A percentile compares a stretch with the other conserved stretches of the same genome.
Evolutionary conservation across 1,140 invertebrate genomes (phyloP).

Genomic region (Philaenus spumarius): DNA sequence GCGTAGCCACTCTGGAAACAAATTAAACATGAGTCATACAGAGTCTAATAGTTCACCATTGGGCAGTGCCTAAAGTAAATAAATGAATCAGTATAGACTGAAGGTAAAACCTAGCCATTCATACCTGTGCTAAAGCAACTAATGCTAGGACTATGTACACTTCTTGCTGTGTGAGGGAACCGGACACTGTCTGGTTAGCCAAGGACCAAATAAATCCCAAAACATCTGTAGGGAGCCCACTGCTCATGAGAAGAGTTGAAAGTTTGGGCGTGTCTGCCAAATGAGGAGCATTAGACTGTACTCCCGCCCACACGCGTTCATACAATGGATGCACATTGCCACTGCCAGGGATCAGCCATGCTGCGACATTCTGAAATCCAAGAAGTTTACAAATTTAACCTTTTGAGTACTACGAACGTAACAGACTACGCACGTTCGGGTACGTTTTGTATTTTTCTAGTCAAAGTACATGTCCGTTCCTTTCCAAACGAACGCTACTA

Average conservation of each 20-base stretch:
- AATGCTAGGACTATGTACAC: constrained; percentile 53
- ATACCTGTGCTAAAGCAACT: constrained; percentile 53
- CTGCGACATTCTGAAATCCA: not conserved
- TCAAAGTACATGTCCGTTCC: too few relatives aligned
- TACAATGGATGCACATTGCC: not conserved
- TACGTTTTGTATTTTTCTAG: too few relatives aligned
- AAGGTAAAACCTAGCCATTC: too few relatives aligned
- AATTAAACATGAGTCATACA: constrained; percentile 5
- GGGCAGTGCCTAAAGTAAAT: not conserved
- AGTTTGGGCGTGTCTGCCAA: constrained; percentile 53
- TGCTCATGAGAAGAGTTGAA: constrained; percentile 53
- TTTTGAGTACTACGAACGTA: too few relatives aligned
- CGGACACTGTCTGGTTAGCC: constrained; percentile 51
- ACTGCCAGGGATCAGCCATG: constrained; percentile 1
- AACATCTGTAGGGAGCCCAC: constrained; percentile 49
- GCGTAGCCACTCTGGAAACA: constrained; percentile 44
- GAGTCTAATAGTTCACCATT: not conserved
- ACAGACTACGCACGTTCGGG: too few relatives aligned
- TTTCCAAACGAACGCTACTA: too few relatives aligned
- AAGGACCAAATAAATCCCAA: constrained; percentile 57
- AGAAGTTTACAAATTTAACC: too few relatives aligned
- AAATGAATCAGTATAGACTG: not conserved
- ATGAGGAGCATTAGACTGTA: constrained; percentile 4
- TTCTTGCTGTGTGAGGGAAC: constrained; percentile 52
- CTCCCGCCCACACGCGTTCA: constrained; percentile 5